Percentiles rank a stretch among this genome's conserved stretches.
Evolutionary conservation across 2,888 invertebrate species (phyloP).

Genomic region (Apamea anceps): DNA sequence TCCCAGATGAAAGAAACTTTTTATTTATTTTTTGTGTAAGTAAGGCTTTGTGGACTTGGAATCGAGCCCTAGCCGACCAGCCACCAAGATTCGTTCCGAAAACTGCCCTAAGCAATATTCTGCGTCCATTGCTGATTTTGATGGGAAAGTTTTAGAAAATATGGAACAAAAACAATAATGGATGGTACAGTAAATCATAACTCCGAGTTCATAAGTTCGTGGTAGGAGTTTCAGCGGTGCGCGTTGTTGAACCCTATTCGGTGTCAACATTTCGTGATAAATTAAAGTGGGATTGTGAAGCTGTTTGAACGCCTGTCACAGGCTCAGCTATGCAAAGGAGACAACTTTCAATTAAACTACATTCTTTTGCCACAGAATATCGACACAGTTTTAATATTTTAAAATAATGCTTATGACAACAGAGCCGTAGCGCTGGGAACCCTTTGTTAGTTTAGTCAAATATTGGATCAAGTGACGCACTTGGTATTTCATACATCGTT

Average conservation of each 20-base stretch:
- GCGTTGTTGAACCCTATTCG: constrained; percentile 64
- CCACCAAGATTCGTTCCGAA: constrained; percentile 14
- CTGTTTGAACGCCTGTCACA: constrained; percentile 56
- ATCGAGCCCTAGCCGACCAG: constrained; percentile 53
- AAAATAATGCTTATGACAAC: constrained; percentile 32
- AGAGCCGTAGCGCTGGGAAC: constrained; percentile 22
- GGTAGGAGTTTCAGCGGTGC: constrained; percentile 34
- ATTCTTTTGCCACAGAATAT: constrained; percentile 39
- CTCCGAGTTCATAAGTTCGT: not conserved
- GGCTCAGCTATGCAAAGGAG: constrained; percentile 52
- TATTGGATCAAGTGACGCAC: constrained; percentile 54
- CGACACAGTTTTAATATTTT: constrained; percentile 46
- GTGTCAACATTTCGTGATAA: constrained; percentile 68
- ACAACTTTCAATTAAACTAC: constrained; percentile 54
- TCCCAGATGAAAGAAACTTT: constrained; percentile 75
- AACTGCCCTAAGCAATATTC: not conserved
- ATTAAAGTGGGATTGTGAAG: constrained; percentile 65
- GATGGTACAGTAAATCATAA: not conserved
- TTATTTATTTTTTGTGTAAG: constrained; percentile 70
- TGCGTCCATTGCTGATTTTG: constrained; percentile 28
- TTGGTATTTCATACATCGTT: constrained; percentile 21
- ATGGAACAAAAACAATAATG: constrained; percentile 17
- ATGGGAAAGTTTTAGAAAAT: not conserved
- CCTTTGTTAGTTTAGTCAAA: constrained; percentile 53
- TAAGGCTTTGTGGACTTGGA: constrained; percentile 63